These are phyloP conservation scores for Hydropsyche betteni DNA, from an alignment of 2,888 invertebrate genomes.

Conservation along the genomic window DNA sequence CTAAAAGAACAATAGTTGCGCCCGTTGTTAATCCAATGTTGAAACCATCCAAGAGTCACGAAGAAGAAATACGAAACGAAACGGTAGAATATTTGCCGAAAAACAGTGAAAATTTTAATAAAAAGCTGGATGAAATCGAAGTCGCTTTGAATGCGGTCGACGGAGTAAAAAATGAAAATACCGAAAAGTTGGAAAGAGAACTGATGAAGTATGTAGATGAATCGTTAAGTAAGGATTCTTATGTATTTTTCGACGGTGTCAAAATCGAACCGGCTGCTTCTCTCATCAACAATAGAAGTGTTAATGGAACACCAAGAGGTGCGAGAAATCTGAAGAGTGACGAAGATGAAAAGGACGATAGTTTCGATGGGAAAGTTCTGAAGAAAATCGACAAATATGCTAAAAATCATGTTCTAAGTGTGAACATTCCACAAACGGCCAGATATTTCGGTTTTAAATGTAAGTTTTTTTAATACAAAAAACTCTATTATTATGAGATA, in stretches of 20 bases:
- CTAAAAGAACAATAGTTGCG: constrained; percentile 8
- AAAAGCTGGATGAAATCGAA: constrained; percentile 9
- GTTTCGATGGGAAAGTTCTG: constrained; percentile 65
- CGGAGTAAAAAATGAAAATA: constrained; percentile 28
- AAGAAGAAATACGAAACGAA: not conserved
- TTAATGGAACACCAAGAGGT: constrained; percentile 51
- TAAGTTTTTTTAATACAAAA: constrained; percentile 57
- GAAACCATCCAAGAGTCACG: constrained; percentile 32
- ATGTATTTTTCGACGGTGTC: constrained; percentile 69
- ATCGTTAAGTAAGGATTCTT: constrained; percentile 65
- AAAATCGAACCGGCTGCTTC: constrained; percentile 59
- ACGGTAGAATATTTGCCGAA: not conserved
- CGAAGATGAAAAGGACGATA: constrained; percentile 45
- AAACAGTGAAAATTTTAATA: constrained; percentile 20
- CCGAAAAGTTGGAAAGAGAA: constrained; percentile 60
- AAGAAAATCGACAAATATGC: constrained; percentile 69
- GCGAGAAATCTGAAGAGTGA: constrained; percentile 35
- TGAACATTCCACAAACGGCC: constrained; percentile 74
- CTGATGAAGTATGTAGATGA: constrained; percentile 68
- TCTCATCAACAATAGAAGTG: constrained; percentile 47
- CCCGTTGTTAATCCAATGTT: constrained; percentile 48
- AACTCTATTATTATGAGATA: too few relatives aligned
- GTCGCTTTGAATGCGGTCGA: not conserved
- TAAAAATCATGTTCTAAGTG: constrained; percentile 69
- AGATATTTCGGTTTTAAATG: constrained; percentile 71